Evolutionary conservation across 2,888 invertebrate species (phyloP).

Genomic region (Trachelus troglodyta): DNA sequence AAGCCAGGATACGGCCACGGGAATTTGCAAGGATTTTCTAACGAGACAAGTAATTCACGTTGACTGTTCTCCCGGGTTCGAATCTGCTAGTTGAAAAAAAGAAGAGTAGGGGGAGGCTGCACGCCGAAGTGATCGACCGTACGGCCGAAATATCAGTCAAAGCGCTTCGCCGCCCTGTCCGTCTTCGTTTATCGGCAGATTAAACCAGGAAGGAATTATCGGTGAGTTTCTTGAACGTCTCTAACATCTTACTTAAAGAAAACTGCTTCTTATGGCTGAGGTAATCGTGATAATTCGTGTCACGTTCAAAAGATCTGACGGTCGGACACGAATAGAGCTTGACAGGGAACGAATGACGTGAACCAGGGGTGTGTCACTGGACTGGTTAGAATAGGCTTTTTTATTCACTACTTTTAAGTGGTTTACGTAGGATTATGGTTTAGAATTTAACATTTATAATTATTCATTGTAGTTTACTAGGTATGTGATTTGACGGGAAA

Average conservation of each 20-base stretch:
- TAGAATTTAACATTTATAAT: not conserved
- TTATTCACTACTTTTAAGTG: not conserved
- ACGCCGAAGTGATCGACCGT: constrained; percentile 54
- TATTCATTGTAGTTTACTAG: not conserved
- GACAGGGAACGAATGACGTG: not conserved
- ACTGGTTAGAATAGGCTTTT: not conserved
- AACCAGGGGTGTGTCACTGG: not conserved
- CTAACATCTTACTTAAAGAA: not conserved
- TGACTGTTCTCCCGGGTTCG: not conserved
- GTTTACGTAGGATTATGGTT: not conserved
- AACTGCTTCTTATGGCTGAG: not conserved
- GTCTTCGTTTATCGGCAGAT: not conserved
- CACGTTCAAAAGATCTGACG: not conserved
- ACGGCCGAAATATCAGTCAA: not conserved
- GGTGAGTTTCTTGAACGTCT: not conserved
- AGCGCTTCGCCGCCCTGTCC: not conserved
- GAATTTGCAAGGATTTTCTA: not conserved
- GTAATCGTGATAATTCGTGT: not conserved
- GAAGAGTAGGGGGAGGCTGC: constrained; percentile 48
- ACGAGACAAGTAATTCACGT: not conserved
- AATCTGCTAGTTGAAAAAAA: not conserved
- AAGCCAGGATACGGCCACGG: not conserved
- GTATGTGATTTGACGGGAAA: not conserved
- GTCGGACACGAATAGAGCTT: not conserved
- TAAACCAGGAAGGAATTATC: not conserved